Evolutionary conservation across 2,888 invertebrate species (phyloP), one percentile per base, ranked within the genome.

Genomic region (Charanyca ferruginea): DNA sequence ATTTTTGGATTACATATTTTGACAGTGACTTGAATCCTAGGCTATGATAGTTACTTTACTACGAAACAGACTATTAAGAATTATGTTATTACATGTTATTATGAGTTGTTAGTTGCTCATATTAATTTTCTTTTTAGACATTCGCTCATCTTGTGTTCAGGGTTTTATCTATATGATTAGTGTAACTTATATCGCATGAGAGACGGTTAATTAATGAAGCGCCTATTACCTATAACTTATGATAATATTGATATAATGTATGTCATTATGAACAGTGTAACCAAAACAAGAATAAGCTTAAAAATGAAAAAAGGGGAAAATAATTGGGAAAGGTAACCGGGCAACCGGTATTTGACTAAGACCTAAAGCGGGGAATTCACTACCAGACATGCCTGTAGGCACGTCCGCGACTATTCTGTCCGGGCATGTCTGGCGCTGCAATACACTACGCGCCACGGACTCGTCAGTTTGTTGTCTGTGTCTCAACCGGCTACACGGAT

Each of bases 111-210:
- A 22, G 18, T 66, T 22, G 41, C 53, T 41, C 18, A n/a, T 58
- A 25, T 51, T 49, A 42, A 41, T 53, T 69, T 59, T 41, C 38
- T 41, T 49, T 41, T 49, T 47, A 28, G n/a, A 52, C 1, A 42
- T 42, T 57, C 20, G 53, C 23, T 78, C 48, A 53, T 65, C 8
- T 49, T 60, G 22, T 45, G 25, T 73, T 78, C 57, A 74, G 65
- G 78, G 78, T 74, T 58, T 52, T 61, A 52, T 45, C 13, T 22
- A 47, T 51, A 25, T 20, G 25, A n/a, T 38, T 44, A 58, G 25
- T 22, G 5, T 38, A 1, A 16, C 5, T 73, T 3, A n/a, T 23
- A 54, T n/a, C 20, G 22, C 35, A 28, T 25, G 38, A n/a, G 11
- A 38, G 44, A 22, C 9, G 16, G 13, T 47, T 47, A 32, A 48